Base-by-base conservation (phyloP, 2,113 vertebrate species). In the Hymenochirus boettgeri region DNA sequence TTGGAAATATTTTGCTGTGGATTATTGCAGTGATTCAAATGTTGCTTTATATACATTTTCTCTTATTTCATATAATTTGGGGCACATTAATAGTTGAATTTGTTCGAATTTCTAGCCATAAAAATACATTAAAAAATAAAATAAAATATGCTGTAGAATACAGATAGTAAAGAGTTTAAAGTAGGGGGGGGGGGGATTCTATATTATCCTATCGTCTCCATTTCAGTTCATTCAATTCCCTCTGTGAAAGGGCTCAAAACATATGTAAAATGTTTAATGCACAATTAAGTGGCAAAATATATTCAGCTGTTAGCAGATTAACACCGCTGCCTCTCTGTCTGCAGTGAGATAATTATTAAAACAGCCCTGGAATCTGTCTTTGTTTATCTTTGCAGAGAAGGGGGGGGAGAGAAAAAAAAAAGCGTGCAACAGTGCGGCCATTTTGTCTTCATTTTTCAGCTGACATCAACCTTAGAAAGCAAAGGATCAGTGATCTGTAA, bases 381-480 rank as follows among this genome's bases (percentile, higher is more conserved):
- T 57, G 17, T 50, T 58, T 58, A 51, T 21, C 25, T 57, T 65
- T 37, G 26, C 29, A 24, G 15, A 19, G 45, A n/a, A 50, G 39
- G 11, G 48, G 37, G 15, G 15, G 45, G 11, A 50, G 39, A 17
- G 48, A 66, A 66, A 19, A 7, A 39, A 66, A 66, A 19, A 6
- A 37, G 25, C 22, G 55, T 25, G 21, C 46, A 50, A 67, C 55
- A 52, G 64, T 67, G n/a, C 52, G 64, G 37, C 33, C 45, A 26
- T 52, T 67, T 50, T 51, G 27, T 51, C 23, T 27, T 58, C 64
- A 42, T 67, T 67, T 51, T 50, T 66, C 55, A 39, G 46, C 22
- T 47, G 53, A 57, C 39, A 10, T 24, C 21, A 54, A 39, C 22
- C 22, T n/a, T 13, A 19, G 25, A 57, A 25, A 48, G 24, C 19